Evolutionary conservation across 2,888 invertebrate genomes (phyloP).

Genomic region (Tinea semifulvella): DNA sequence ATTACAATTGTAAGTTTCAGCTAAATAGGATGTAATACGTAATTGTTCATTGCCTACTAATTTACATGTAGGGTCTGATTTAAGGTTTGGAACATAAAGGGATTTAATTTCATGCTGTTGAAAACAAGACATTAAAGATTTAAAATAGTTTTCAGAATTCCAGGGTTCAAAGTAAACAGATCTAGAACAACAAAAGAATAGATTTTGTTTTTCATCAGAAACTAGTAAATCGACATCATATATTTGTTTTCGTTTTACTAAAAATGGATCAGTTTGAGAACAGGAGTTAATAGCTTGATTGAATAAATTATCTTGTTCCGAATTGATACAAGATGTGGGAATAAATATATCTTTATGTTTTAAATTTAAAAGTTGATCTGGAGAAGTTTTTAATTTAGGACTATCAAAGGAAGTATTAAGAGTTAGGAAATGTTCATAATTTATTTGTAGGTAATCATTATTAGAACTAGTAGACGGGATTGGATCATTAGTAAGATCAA

Average conservation of each 20-base stretch:
- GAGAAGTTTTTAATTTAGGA: constrained; percentile 20
- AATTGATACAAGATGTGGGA: constrained; percentile 22
- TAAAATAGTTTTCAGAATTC: constrained; percentile 28
- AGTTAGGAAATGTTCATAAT: constrained; percentile 18
- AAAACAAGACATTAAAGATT: constrained; percentile 23
- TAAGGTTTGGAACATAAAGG: constrained; percentile 24
- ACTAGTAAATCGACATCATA: constrained; percentile 23
- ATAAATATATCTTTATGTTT: constrained; percentile 26
- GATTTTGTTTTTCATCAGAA: constrained; percentile 24
- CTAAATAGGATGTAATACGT: constrained; percentile 24
- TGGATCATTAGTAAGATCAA: background rate
- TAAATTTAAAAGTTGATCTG: constrained; percentile 22
- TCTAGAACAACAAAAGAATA: constrained; percentile 21
- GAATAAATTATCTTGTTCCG: constrained; percentile 22
- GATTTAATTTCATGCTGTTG: constrained; percentile 21
- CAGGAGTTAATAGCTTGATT: constrained; percentile 23
- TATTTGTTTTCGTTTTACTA: constrained; percentile 22
- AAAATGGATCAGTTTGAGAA: constrained; percentile 22
- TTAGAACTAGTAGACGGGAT: background rate
- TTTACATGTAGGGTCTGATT: constrained; percentile 21
- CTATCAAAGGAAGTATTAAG: constrained; percentile 16
- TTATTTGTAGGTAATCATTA: constrained; percentile 20
- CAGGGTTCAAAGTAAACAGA: constrained; percentile 23
- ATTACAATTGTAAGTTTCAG: constrained; percentile 23
- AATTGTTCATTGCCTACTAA: constrained; percentile 23